Conservation (phyloP, 2,797 vertebrate species). For the Lagocephalus sceleratus region DNA sequence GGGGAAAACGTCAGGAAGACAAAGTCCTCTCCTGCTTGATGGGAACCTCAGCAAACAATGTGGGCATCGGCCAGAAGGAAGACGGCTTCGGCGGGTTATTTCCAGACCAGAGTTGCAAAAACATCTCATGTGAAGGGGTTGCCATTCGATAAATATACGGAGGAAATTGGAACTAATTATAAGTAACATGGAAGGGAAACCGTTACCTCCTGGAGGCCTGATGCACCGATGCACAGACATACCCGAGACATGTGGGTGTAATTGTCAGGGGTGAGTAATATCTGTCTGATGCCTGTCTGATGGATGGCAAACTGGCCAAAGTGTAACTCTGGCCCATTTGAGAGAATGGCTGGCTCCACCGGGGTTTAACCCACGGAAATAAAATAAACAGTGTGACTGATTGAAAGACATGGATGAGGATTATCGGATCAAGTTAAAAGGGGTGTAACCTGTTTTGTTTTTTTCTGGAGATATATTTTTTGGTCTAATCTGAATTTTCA, state of each 20-base stretch:
- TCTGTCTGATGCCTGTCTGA: constrained; percentile 23
- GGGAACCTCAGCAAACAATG: constrained; percentile 68
- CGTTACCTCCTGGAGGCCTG: constrained; percentile 6
- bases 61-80: constrained; percentile 2
- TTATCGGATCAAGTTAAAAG: constrained; percentile 11
- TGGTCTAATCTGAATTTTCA: background rate
- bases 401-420: constrained; percentile 1
- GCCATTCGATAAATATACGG: background rate
- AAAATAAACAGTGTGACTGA: constrained; percentile 24
- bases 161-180: constrained; percentile 16
- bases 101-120: constrained; percentile 19
- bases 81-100: constrained; percentile 25
- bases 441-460: constrained; percentile 1
- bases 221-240: constrained; percentile 19
- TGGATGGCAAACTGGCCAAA: constrained; percentile 34
- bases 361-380: constrained; percentile 12
- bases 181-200: background rate
- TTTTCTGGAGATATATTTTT: constrained; percentile 1
- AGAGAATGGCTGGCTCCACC: constrained; percentile 9
- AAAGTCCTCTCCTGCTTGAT: constrained; percentile 33
- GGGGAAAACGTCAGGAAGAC: constrained; percentile 35
- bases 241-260: constrained; percentile 35
- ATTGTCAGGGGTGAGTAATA: constrained; percentile 10
- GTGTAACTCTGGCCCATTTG: constrained; percentile 11
- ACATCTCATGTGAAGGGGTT: constrained; percentile 7